These are phyloP conservation scores for Drosophila rubida DNA, from an alignment of 2,888 invertebrate genomes.

Conservation along the genomic window DNA sequence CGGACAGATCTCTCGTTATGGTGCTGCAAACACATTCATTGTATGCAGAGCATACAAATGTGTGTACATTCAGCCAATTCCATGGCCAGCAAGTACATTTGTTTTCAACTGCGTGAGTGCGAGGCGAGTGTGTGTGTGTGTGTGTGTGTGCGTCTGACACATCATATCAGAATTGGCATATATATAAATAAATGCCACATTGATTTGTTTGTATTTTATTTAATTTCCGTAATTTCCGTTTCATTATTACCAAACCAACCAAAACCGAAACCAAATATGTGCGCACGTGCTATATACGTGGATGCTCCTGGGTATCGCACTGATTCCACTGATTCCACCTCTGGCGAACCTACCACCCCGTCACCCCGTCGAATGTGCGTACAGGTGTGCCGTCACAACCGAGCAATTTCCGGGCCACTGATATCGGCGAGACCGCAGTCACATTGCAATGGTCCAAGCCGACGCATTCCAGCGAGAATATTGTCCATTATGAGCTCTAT, in stretches of 20 bases:
- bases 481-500: conserved; percentile 97
- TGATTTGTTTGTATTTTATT: conserved; percentile 81
- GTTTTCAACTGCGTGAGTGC: conserved; percentile 7
- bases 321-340: not conserved
- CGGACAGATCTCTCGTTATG: conserved; percentile 24
- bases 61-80: not conserved
- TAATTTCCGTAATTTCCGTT: conserved; percentile 82
- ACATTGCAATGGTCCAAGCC: conserved; percentile 97
- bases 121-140: conserved; percentile 3
- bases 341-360: too few species aligned
- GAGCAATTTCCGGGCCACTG: conserved; percentile 93
- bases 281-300: conserved; percentile 30
- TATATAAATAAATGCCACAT: conserved; percentile 70
- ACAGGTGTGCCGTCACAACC: conserved; percentile 98
- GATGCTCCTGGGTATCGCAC: conserved; percentile 11
- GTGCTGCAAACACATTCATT: conserved; percentile 19
- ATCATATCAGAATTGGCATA: conserved; percentile 24
- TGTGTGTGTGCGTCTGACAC: conserved; percentile 22
- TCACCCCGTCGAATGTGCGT: conserved; percentile 14
- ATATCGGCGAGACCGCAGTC: conserved; percentile 95
- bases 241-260: conserved; percentile 78
- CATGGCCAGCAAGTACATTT: conserved; percentile 2
- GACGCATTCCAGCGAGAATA: conserved; percentile 95
- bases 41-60: not conserved
- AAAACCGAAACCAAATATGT: conserved; percentile 59